A percentile compares a stretch with the other conserved stretches of the same genome.
Evolutionary conservation across 1,140 invertebrate genomes (phyloP).

Genomic region (Hypsibius dujardini): DNA sequence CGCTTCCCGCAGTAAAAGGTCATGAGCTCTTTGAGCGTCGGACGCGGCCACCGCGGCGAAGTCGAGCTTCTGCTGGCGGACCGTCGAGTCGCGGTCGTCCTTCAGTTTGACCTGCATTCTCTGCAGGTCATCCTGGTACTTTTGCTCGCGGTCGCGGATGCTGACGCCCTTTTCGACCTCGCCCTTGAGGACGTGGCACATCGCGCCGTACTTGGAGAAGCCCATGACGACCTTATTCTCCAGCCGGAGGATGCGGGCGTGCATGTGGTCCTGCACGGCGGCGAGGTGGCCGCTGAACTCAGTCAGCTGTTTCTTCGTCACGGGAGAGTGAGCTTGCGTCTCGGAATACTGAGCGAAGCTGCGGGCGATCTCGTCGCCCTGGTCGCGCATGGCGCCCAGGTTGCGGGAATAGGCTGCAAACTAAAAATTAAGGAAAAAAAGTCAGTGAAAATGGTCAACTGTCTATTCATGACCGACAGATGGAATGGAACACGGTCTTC

Average conservation of each 20-base stretch:
- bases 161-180: neutral
- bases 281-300: neutral
- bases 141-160: neutral
- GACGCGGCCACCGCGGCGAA: neutral
- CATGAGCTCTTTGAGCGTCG: neutral
- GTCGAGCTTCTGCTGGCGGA: neutral
- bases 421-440: neutral
- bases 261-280: neutral
- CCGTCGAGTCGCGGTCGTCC: neutral
- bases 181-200: neutral
- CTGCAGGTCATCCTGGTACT: neutral
- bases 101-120: neutral
- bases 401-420: neutral
- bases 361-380: neutral
- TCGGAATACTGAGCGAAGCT: neutral
- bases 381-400: neutral
- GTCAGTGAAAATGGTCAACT: too few species aligned
- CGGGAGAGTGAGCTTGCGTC: constrained; percentile 4
- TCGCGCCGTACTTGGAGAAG: constrained; percentile 10
- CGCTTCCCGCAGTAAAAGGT: neutral
- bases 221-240: neutral
- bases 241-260: neutral
- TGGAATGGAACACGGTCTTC: too few species aligned
- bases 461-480: too few species aligned
- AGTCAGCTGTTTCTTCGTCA: neutral